Evolutionary conservation across 1,140 invertebrate genomes (phyloP).

Genomic region (Stegodyphus dumicola): DNA sequence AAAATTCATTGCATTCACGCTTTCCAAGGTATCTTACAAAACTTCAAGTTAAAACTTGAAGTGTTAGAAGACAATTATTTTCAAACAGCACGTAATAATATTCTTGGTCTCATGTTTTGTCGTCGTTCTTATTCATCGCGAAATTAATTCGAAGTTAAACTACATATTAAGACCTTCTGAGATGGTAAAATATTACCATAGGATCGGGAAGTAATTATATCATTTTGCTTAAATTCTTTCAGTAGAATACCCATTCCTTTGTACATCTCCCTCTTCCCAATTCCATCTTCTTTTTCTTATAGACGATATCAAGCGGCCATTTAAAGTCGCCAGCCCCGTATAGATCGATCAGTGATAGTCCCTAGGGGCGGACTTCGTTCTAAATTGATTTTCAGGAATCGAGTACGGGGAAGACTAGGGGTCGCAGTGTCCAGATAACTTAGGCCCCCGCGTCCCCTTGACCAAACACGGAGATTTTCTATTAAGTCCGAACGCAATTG

Average conservation of each 20-base stretch:
- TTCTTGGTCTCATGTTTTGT: too few species aligned
- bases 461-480: constrained; percentile 60
- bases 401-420: constrained; percentile 16
- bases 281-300: constrained; percentile 22
- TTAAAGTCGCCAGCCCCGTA: constrained; percentile 49
- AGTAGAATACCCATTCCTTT: neutral
- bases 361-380: constrained; percentile 38
- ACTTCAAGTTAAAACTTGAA: too few species aligned
- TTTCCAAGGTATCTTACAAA: too few species aligned
- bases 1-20: too few species aligned
- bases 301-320: constrained; percentile 58
- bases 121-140: too few species aligned
- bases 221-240: constrained; percentile 35
- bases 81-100: too few species aligned
- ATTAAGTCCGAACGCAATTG: constrained; percentile 58
- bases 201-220: too few species aligned
- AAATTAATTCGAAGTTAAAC: too few species aligned
- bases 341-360: constrained; percentile 46
- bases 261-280: neutral
- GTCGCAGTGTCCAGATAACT: constrained; percentile 57
- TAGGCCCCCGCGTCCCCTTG: constrained; percentile 40
- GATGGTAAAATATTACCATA: too few species aligned
- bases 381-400: constrained; percentile 59
- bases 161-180: too few species aligned
- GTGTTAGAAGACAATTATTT: too few species aligned